These are phyloP conservation scores for Fringilla coelebs DNA, from an alignment of 2,797 vertebrate genomes.

Conservation along the genomic window DNA sequence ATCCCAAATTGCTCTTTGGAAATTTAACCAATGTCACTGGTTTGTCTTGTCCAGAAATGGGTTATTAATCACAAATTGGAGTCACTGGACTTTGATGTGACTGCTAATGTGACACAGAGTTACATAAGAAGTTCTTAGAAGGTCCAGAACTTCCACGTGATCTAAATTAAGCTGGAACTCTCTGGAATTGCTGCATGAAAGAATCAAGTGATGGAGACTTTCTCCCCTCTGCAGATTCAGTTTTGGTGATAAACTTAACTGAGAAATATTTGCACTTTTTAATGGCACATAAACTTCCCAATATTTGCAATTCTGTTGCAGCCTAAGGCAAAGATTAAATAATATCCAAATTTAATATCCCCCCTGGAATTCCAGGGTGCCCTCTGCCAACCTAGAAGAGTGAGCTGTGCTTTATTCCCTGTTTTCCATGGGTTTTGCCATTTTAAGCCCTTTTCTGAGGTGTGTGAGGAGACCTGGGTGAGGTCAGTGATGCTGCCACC, in stretches of 20 bases:
- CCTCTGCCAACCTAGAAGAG: not conserved
- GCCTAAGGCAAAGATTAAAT: not conserved
- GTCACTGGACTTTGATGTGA: not conserved
- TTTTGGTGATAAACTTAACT: not conserved
- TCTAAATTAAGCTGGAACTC: not conserved
- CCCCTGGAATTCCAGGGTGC: not conserved
- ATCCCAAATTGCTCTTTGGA: slow-evolving; percentile 21
- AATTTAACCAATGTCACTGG: not conserved
- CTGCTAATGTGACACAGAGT: not conserved
- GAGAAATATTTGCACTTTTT: not conserved
- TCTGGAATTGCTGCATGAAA: not conserved
- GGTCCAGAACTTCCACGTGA: not conserved
- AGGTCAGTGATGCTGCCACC: not conserved
- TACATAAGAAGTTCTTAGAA: not conserved
- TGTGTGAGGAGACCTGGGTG: rapidly evolving
- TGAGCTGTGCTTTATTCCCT: rapidly evolving
- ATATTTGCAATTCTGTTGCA: not conserved
- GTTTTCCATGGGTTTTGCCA: rapidly evolving
- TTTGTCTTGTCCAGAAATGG: not conserved
- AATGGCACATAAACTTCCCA: not conserved
- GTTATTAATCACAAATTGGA: not conserved
- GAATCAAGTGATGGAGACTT: not conserved
- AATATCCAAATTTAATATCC: not conserved
- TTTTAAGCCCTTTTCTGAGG: not conserved
- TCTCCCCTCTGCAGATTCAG: too few species aligned